These are phyloP conservation scores for Sula dactylatra DNA, from an alignment of 2,113 vertebrate species.

Conservation along the genomic window DNA sequence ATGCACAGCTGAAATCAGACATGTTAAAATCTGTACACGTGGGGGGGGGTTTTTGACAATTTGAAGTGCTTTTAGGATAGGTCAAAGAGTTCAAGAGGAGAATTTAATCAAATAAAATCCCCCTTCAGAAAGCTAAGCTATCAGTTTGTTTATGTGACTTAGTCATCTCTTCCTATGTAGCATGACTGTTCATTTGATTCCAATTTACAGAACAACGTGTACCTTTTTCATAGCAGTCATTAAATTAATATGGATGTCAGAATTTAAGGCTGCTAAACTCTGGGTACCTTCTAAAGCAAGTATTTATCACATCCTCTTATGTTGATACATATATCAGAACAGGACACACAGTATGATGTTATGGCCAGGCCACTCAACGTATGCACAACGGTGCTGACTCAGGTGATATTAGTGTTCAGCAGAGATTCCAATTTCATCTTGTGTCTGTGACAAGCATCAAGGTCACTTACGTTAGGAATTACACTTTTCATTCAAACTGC, in stretches of 20 bases:
- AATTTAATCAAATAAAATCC: background rate
- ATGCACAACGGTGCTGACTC: background rate
- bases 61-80: constrained; percentile 11
- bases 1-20: background rate
- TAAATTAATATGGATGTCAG: constrained; percentile 21
- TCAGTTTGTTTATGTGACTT: constrained; percentile 17
- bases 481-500: background rate
- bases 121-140: background rate
- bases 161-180: constrained; percentile 32
- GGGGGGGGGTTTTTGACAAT: background rate
- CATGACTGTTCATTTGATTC: constrained; percentile 43
- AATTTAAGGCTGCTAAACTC: background rate
- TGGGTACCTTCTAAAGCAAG: background rate
- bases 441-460: background rate
- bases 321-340: background rate
- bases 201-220: constrained; percentile 5
- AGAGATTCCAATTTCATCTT: constrained; percentile 8
- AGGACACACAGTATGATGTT: background rate
- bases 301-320: background rate
- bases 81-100: background rate
- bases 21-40: background rate
- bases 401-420: background rate
- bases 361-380: background rate
- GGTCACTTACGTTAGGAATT: background rate
- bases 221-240: background rate